Conservation (phyloP, 2,113 vertebrate species). For the Vimba vimba region DNA sequence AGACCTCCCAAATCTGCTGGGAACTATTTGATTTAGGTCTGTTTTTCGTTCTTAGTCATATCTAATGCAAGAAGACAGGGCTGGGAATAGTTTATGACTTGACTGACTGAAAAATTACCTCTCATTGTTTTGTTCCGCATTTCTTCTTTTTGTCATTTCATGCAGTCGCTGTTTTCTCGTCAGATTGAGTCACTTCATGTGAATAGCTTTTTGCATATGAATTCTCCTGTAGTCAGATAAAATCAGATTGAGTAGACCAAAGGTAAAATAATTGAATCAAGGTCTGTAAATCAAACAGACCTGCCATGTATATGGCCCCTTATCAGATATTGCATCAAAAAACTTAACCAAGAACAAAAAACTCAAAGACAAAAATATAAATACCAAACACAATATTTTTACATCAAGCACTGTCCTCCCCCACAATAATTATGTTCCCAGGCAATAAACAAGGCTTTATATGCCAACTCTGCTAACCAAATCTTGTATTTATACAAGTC, state of each 20-base stretch:
- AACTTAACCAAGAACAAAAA: background rate
- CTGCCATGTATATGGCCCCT: background rate
- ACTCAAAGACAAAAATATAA: background rate
- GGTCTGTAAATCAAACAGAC: background rate
- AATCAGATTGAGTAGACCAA: constrained; percentile 4
- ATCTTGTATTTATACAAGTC: constrained; percentile 32
- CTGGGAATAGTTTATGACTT: background rate
- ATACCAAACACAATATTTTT: constrained; percentile 25
- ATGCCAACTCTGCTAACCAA: constrained; percentile 8
- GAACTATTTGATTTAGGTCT: constrained; percentile 15
- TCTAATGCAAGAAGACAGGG: constrained; percentile 25
- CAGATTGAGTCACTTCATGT: background rate
- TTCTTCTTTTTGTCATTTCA: constrained; percentile 20
- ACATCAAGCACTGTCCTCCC: constrained; percentile 21
- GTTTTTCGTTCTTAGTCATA: constrained; percentile 17
- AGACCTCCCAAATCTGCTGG: background rate
- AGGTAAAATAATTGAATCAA: constrained; percentile 1
- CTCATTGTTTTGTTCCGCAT: background rate
- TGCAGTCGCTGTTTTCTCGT: background rate
- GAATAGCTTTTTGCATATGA: background rate
- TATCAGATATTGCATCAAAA: constrained; percentile 14
- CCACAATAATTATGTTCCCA: constrained; percentile 46
- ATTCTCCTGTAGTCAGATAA: background rate
- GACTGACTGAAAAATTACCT: constrained; percentile 34
- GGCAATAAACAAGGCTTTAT: constrained; percentile 22